Percentiles rank a stretch among this genome's conserved stretches.
phyloP scores from a whole-genome alignment of 1,140 invertebrate species.

The Homalodisca vitripennis region DNA sequence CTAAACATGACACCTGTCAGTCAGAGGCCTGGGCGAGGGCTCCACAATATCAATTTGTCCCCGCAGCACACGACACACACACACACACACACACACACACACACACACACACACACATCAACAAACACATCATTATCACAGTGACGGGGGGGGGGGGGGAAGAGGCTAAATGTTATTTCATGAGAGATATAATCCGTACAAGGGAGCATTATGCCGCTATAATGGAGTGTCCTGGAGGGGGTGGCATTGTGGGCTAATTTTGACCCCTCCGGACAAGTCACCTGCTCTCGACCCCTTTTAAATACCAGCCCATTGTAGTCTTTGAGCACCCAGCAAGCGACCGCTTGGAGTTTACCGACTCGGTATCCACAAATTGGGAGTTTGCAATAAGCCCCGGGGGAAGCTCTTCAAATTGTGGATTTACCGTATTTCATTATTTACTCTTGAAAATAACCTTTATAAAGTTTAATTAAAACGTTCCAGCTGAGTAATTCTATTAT shows the following conservation, averaged over 20 bases:
- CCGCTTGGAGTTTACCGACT: background rate
- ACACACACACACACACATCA: background rate
- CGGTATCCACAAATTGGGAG: background rate
- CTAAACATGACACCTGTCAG: background rate
- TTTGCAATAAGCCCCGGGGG: background rate
- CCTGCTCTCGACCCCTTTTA: conserved; percentile 18
- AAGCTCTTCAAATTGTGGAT: too few relatives aligned
- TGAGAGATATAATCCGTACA: conserved; percentile 24
- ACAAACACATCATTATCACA: background rate
- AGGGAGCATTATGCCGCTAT: conserved; percentile 18
- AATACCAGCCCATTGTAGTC: conserved; percentile 12
- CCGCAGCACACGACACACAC: background rate
- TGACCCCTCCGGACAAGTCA: background rate
- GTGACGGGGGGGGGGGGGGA: background rate
- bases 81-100: background rate
- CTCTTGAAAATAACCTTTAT: too few relatives aligned
- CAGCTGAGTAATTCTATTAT: too few relatives aligned
- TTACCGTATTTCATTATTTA: too few relatives aligned
- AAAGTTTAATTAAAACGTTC: too few relatives aligned
- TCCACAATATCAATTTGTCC: conserved; percentile 18
- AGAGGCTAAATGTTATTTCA: conserved; percentile 24
- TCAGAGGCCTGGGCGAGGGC: background rate
- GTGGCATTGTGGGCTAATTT: conserved; percentile 18
- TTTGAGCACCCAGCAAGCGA: background rate
- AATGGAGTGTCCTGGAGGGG: conserved; percentile 3